These are phyloP conservation scores for Sebastes vulpes DNA, from an alignment of 2,797 vertebrate genomes.

Conservation along the genomic window DNA sequence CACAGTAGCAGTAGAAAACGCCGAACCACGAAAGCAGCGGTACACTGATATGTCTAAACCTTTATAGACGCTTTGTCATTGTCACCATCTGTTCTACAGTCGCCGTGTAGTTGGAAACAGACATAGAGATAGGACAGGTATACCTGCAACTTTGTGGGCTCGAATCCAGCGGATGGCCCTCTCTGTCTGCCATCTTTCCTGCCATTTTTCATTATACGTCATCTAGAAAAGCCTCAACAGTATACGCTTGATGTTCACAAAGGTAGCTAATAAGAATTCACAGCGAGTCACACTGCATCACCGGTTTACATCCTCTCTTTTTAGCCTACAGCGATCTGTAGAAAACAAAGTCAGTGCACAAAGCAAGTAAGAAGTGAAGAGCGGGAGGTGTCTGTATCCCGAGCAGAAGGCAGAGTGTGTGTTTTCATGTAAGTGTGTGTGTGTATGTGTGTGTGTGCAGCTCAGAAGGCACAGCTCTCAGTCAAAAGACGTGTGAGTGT, in stretches of 20 bases:
- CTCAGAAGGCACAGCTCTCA: conserved; percentile 77
- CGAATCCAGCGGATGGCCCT: background rate
- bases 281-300: conserved; percentile 4
- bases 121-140: background rate
- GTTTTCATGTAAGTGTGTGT: background rate
- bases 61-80: background rate
- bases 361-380: conserved; percentile 29
- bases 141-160: background rate
- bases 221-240: conserved; percentile 3
- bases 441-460: conserved; percentile 18
- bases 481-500: conserved; percentile 28
- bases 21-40: background rate
- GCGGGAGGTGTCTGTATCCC: conserved; percentile 3
- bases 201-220: background rate
- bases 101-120: background rate
- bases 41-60: background rate
- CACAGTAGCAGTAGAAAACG: background rate
- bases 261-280: conserved; percentile 10
- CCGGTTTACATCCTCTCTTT: conserved; percentile 3
- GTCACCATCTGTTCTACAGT: background rate
- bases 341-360: conserved; percentile 27
- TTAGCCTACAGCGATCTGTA: conserved; percentile 7
- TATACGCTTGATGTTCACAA: background rate
- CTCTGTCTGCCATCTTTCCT: background rate
- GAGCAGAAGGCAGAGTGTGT: conserved; percentile 53